Base-by-base conservation (phyloP, 2,113 vertebrate genomes). In the Pluvianellus socialis region DNA sequence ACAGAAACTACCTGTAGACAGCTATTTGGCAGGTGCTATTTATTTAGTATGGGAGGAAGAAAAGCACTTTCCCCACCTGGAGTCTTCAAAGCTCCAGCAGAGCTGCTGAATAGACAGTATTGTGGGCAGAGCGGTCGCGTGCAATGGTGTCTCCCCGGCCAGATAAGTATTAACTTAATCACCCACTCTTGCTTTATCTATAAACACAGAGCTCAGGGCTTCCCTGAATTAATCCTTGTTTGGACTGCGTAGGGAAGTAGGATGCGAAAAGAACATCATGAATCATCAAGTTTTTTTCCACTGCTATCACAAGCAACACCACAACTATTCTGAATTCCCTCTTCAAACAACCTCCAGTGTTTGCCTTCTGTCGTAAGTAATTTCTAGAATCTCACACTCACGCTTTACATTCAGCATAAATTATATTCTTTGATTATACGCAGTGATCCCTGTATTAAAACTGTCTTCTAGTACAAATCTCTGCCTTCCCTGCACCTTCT, bases 221-320 rank as follows among this genome's bases (percentile, higher is more conserved):
- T 72, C 44, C 55, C 89, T 56, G 73, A 87, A 84, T 89, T 91
- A 94, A 89, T 96, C 45, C 70, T 52, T 87, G 23, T 81, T 96
- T 81, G 73, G 55, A 40, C 33, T 79, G 26, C 0, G 0, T 27
- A 68, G 35, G 12, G 40, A 52, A 71, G 81, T 87, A 59, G 30
- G 47, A 81, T 81, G 52, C 73, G 65, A 71, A 84, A 84, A 79
- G n/a, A 74, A 85, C 72, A 35, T 56, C 18, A 67, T 12, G 56
- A 92, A 62, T 81, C 72, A 89, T 45, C 19, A 50, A n/a, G 17
- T 1, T 28, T 72, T 91, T 94, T 71, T 35, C 47, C 44, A 40
- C 56, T 72, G 49, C 23, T 90, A 26, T 49, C 56, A 74, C 61
- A 67, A 79, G 38, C 6, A 81, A 71, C 50, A 80, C 19, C 59